phyloP scores from a whole-genome alignment of 1,140 invertebrate genomes.

The Penaeus vannamei region DNA sequence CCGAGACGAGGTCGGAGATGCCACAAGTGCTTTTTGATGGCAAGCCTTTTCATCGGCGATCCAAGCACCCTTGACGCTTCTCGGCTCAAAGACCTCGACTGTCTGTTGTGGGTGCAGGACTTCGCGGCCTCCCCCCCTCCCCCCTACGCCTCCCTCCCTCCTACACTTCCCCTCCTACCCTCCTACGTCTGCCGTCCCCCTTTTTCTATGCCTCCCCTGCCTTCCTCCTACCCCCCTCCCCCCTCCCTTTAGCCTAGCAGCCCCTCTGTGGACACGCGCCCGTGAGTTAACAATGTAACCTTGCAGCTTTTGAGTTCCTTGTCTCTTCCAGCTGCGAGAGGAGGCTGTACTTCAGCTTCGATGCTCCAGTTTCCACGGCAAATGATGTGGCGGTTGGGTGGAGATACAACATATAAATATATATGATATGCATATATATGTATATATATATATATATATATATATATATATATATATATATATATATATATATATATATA shows the following conservation, averaged over 20 bases:
- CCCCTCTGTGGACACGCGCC: too few species aligned
- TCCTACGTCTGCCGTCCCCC: not conserved
- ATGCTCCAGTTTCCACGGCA: not conserved
- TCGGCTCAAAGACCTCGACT: too few species aligned
- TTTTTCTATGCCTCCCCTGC: not conserved
- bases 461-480: constrained; percentile 24
- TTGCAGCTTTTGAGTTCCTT: too few species aligned
- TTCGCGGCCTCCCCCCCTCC: not conserved
- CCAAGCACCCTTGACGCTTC: too few species aligned
- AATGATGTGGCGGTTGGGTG: not conserved
- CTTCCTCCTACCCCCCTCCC: not conserved
- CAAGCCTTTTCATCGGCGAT: too few species aligned
- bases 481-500: not conserved
- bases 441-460: constrained; percentile 12
- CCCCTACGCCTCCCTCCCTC: not conserved
- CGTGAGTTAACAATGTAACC: too few species aligned
- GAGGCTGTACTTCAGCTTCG: not conserved
- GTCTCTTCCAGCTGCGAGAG: not conserved
- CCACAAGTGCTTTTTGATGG: too few species aligned
- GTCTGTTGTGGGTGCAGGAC: too few species aligned
- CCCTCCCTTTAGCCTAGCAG: not conserved
- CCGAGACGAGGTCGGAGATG: too few species aligned
- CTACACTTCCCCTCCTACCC: not conserved
- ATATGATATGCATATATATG: not conserved
- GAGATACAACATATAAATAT: not conserved